These are phyloP conservation scores for Mellilla xanthometata DNA, from an alignment of 2,888 invertebrate species.

Conservation along the genomic window DNA sequence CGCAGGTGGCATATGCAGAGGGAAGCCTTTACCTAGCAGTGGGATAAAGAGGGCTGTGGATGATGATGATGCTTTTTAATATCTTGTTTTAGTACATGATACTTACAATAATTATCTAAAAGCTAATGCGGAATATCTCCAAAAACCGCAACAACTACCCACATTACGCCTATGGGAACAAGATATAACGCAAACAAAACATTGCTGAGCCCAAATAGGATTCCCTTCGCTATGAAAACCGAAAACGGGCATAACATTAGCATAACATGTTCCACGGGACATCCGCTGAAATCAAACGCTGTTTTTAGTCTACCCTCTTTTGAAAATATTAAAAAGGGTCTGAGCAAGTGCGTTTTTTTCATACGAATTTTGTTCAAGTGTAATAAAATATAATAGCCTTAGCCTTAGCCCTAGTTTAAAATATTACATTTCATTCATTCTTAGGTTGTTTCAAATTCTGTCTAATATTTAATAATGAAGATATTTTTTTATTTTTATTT, in stretches of 20 bases:
- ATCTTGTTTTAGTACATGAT: too few species aligned
- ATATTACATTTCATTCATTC: too few species aligned
- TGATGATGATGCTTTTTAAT: too few species aligned
- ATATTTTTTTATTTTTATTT: too few species aligned
- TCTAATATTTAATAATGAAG: too few species aligned
- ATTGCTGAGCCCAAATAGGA: slow-evolving; percentile 36
- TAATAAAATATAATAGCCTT: too few species aligned
- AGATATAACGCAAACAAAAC: slow-evolving; percentile 40
- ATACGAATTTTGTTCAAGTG: neutral
- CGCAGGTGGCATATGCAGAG: too few species aligned
- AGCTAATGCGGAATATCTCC: neutral
- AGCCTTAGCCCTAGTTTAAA: too few species aligned
- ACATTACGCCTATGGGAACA: slow-evolving; percentile 27
- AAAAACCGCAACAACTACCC: neutral
- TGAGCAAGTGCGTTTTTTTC: neutral
- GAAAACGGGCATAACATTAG: slow-evolving; percentile 44
- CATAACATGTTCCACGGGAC: slow-evolving; percentile 39
- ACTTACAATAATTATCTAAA: neutral
- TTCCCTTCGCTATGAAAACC: slow-evolving; percentile 33
- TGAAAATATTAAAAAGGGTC: slow-evolving; percentile 18
- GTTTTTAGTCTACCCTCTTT: slow-evolving; percentile 39
- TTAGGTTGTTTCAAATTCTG: too few species aligned
- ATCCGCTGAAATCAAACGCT: slow-evolving; percentile 61
- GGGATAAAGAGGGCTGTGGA: too few species aligned
- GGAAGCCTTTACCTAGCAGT: too few species aligned